Conservation (phyloP, 2,113 vertebrate species). For the Pleuronectes platessa region DNA sequence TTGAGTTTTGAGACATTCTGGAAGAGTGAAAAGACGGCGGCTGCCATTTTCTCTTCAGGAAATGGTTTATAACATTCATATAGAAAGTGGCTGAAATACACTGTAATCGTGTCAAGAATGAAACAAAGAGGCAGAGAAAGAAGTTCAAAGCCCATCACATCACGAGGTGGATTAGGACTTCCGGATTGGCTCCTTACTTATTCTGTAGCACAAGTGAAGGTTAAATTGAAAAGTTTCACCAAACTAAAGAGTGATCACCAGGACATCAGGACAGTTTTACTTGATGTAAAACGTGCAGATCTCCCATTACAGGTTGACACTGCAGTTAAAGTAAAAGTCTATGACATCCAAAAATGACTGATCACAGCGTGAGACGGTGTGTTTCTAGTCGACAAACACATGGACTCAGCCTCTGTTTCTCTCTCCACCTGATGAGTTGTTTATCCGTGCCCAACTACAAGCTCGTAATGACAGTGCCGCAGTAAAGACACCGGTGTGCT, state of each 20-base stretch:
- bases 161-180: not conserved
- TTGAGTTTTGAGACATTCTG: too few relatives aligned
- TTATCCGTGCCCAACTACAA: slow-evolving; percentile 35
- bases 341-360: slow-evolving; percentile 32
- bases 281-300: slow-evolving; percentile 8
- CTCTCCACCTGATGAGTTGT: slow-evolving; percentile 32
- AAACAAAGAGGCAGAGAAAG: too few relatives aligned
- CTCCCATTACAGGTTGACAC: not conserved
- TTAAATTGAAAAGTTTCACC: not conserved
- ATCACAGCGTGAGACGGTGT: slow-evolving; percentile 20
- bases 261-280: slow-evolving; percentile 3
- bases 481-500: slow-evolving; percentile 32
- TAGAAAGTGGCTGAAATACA: too few relatives aligned
- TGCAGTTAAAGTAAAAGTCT: slow-evolving; percentile 14
- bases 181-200: not conserved
- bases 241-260: not conserved
- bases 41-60: too few relatives aligned
- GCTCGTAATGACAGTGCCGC: slow-evolving; percentile 30
- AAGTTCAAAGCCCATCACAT: not conserved
- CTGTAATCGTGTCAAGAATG: too few relatives aligned
- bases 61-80: too few relatives aligned
- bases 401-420: not conserved
- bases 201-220: not conserved
- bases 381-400: slow-evolving; percentile 25
- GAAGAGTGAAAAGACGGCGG: not conserved